Evolutionary conservation across 2,797 vertebrate species (phyloP), one percentile per base, ranked within the genome.

Genomic region (Ctenochaetus hawaiiensis): DNA sequence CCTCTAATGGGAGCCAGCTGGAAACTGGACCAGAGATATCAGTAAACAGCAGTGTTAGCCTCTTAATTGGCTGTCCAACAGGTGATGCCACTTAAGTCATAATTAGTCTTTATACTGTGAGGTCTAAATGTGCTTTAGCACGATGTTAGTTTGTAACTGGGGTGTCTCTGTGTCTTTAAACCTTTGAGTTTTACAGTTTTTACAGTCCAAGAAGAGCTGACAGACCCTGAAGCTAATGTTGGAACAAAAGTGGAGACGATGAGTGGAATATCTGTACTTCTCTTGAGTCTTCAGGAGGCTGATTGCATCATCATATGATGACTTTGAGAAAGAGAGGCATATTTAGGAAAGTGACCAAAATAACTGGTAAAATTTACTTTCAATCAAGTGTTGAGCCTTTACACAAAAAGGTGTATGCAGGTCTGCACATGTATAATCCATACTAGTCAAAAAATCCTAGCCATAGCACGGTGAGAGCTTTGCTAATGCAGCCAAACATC

Each of bases 41-140:
- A 78, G 67, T 78, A 79, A 87, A 82, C 73, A 75, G 65, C 52
- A 71, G 74, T 66, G 62, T 83, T 70, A 74, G 81, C 72, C 60
- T 59, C 17, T 78, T 91, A 93, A 92, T 92, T 91, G 74, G 83
- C 86, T 84, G 80, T 88, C 81, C 68, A 69, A 85, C 78, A 79
- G 56, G 78, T 82, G 81, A 81, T 45, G 76, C 62, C 68, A 76
- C 61, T 78, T 68, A 81, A 71, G 61, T 72, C 65, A 67, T 90
- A 83, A 83, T 87, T 85, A 80, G 78, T 61, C 26, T 52, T 62
- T 65, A 60, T 37, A 30, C 61, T 67, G 26, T 75, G 75, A 72
- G 63, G 48, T 69, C 59, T 60, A 70, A 54, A 63, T 77, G 78
- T 74, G 54, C 49, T 73, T 47, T 60, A 72, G 81, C 43, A 5